Evolutionary conservation across 2,888 invertebrate species (phyloP), one percentile per base, ranked within the genome.

Genomic region (Tinea trinotella): DNA sequence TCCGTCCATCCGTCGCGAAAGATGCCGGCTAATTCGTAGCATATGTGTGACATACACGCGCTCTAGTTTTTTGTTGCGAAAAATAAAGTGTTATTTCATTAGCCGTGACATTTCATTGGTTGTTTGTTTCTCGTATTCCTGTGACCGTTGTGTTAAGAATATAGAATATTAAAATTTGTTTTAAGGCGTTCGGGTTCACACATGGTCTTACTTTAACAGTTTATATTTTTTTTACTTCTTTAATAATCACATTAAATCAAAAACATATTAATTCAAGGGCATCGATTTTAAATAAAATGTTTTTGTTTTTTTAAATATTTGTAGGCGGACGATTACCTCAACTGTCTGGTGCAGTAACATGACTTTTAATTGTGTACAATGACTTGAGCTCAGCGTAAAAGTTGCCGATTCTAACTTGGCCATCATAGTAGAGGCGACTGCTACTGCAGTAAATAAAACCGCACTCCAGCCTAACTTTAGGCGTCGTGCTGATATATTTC

Each of bases 1-100:
- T 83, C 83, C 79, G 63, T 58, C 74, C 76, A 75, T 82, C 80
- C 81, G 76, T 74, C 58, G 59, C 58, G 48, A 59, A 64, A 68
- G 64, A 60, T 20, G 50, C 55, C 66, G 65, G 70, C 71, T 81
- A 81, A 82, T 79, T 80, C 73, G 64, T 65, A 66, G 67, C 83
- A 84, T 78, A 74, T 83, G 81, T 80, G 74, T 55, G 57, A 59
- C 13, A 17, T 35, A 20, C 35, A 35, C 52, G 18, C 35, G 52
- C 18, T 35, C 35, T 18, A 48, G 61, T 74, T 84, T 80, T 82
- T 84, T 82, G 79, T 75, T 66, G 68, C 70, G 66, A 76, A 70
- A 76, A 76, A 66, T 62, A 77, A 80, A 82, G 76, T 76, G 80
- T 64, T 77, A 74, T 83, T 84, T 83, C 76, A 83, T 83, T 76